These are phyloP conservation scores for Scelioninae gen. 1 DNA, from an alignment of 2,888 invertebrate species.

Conservation along the genomic window DNA sequence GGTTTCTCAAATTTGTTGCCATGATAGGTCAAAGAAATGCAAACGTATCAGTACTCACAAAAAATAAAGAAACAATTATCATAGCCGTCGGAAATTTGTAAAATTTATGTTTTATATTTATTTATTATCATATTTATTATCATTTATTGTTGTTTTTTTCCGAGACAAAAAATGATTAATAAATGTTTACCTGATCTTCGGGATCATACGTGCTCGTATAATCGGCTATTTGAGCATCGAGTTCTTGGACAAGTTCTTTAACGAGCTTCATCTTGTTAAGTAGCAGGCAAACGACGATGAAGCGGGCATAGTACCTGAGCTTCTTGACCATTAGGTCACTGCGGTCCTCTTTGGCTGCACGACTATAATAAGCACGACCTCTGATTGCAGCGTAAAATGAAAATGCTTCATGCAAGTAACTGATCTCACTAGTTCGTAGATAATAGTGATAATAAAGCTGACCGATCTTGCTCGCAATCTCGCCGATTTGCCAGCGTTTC, in stretches of 20 bases:
- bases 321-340: slow-evolving; percentile 99
- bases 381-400: slow-evolving; percentile 98
- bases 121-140: too few species aligned
- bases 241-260: slow-evolving; percentile 94
- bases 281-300: slow-evolving; percentile 97
- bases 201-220: slow-evolving; percentile 98
- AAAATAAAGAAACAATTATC: too few species aligned
- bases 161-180: too few species aligned
- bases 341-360: slow-evolving; percentile 96
- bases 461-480: slow-evolving; percentile 99
- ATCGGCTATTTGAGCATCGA: slow-evolving; percentile 97
- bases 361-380: slow-evolving; percentile 96
- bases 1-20: not conserved
- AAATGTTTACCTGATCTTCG: slow-evolving; percentile 87
- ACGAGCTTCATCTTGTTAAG: slow-evolving; percentile 97
- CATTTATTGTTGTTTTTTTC: too few species aligned
- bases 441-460: slow-evolving; percentile 99
- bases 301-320: slow-evolving; percentile 95
- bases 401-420: slow-evolving; percentile 97
- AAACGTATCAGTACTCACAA: not conserved
- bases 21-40: slow-evolving; percentile 20
- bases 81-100: too few species aligned
- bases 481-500: slow-evolving; percentile 99
- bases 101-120: too few species aligned
- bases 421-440: slow-evolving; percentile 97